Conservation (phyloP, 92 coral and sea anemone genomes). For the Zoanthus solanderi region DNA sequence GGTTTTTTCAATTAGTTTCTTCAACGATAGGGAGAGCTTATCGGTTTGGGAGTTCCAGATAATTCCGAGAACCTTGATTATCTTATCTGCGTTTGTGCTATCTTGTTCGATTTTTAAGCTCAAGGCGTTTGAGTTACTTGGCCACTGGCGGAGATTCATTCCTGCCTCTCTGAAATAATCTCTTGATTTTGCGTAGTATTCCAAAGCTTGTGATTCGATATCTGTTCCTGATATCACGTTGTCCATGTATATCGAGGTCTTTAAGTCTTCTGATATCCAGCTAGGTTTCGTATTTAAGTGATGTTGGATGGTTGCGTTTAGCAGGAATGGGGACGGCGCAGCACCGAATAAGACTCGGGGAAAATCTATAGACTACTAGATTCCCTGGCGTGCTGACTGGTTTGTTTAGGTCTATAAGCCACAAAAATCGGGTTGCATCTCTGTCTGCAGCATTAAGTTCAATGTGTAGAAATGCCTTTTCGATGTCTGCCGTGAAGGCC, state of each 20-base stretch:
- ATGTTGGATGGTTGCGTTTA: conserved; percentile 53
- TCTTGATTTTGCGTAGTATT: conserved; percentile 45
- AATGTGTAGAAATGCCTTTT: conserved; percentile 46
- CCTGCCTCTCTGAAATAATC: conserved; percentile 56
- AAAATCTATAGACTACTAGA: conserved; percentile 26
- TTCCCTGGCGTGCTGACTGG: conserved; percentile 47
- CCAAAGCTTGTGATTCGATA: conserved; percentile 48
- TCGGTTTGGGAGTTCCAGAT: conserved; percentile 51
- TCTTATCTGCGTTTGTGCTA: conserved; percentile 32
- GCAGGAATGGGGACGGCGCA: conserved; percentile 43
- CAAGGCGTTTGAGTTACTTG: conserved; percentile 56
- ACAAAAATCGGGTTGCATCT: conserved; percentile 54
- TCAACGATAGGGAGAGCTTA: conserved; percentile 50
- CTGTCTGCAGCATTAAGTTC: conserved; percentile 43
- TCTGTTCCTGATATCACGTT: conserved; percentile 55
- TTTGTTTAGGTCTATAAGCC: conserved; percentile 47
- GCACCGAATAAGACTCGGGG: conserved; percentile 34
- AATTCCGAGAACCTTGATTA: conserved; percentile 60
- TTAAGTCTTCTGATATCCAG: conserved; percentile 56
- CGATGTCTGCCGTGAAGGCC: conserved; percentile 53
- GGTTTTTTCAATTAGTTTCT: conserved; percentile 44
- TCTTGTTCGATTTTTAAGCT: conserved; percentile 42
- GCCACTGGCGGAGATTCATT: conserved; percentile 62
- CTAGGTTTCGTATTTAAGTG: conserved; percentile 42
- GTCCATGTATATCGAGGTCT: conserved; percentile 59